Evolutionary conservation across 2,888 invertebrate genomes (phyloP), one percentile per base, ranked within the genome.

Genomic region (Tiliacea citrago): DNA sequence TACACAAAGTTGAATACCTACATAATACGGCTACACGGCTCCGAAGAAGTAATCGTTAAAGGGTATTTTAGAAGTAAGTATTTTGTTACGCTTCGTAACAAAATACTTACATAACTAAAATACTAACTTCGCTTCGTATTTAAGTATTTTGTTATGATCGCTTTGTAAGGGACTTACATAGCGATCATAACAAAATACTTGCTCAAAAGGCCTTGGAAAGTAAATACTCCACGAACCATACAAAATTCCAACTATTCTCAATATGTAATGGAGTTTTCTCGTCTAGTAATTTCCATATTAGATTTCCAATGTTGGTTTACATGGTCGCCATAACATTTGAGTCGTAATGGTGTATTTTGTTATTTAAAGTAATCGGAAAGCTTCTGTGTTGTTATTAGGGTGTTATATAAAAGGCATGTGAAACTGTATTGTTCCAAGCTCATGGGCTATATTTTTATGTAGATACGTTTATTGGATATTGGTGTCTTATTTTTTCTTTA

Each of bases 211-310:
- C 35, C 24, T 65, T 51, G 10, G 18, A 57, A n/a, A 57, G 35
- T 6, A 61, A 60, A 84, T 69, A 67, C 58, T n/a, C 51, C 13
- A 10, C 24, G 13, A 45, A 49, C 4, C 53, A 60, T 29, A n/a
- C 24, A 10, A 68, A 51, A 29, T 49, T 42, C 47, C n/a, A 35
- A 51, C 39, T 55, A 65, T 68, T 73, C 68, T 47, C 49, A 60
- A 65, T 51, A 60, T 51, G 0, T 29, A 16, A 53, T 13, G 16
- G 13, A 68, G 49, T 18, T 61, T 68, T 49, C 24, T 60, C 63
- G 13, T 55, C 10, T 6, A 13, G 13, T 9, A 51, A 16, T 73
- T 76, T 84, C 68, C 63, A 72, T 81, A 81, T 72, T 78, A 51
- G 53, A 47, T 69, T 68, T 42, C 21, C n/a, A 35, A 39, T 49